phyloP scores from a whole-genome alignment of 1,140 invertebrate genomes.

The Cyclargus thomasi region DNA sequence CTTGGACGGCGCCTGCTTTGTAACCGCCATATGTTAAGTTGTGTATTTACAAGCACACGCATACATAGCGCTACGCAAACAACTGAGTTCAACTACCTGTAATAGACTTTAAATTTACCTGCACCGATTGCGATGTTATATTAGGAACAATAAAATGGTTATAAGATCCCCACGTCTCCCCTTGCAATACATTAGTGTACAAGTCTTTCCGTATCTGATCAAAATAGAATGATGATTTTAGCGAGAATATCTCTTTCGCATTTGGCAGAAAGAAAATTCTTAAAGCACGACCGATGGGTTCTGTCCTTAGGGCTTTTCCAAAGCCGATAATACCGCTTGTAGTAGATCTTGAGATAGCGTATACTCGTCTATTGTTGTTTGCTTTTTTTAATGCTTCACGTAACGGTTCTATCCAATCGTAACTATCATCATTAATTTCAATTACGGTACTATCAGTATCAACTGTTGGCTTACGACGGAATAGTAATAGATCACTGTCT shows the following conservation, averaged over 20 bases:
- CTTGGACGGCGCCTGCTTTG: too few species aligned
- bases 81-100: too few species aligned
- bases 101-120: background rate
- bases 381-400: conserved; percentile 81
- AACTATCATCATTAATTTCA: conserved; percentile 81
- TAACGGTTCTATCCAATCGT: conserved; percentile 87
- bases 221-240: conserved; percentile 76
- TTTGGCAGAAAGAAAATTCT: conserved; percentile 83
- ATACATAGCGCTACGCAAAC: too few species aligned
- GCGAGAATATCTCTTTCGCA: conserved; percentile 77
- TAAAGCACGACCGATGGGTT: conserved; percentile 85
- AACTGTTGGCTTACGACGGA: conserved; percentile 72
- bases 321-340: conserved; percentile 88
- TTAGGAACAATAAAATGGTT: background rate
- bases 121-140: background rate
- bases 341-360: conserved; percentile 76
- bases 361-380: conserved; percentile 77
- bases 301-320: conserved; percentile 90
- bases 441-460: conserved; percentile 63
- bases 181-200: conserved; percentile 88
- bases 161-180: conserved; percentile 83
- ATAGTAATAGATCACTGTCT: conserved; percentile 77
- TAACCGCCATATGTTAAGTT: too few species aligned
- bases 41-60: too few species aligned
- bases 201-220: conserved; percentile 85